Evolutionary conservation across 2,888 invertebrate genomes (phyloP), one percentile per base, ranked within the genome.

Genomic region (Rotaria macrura): DNA sequence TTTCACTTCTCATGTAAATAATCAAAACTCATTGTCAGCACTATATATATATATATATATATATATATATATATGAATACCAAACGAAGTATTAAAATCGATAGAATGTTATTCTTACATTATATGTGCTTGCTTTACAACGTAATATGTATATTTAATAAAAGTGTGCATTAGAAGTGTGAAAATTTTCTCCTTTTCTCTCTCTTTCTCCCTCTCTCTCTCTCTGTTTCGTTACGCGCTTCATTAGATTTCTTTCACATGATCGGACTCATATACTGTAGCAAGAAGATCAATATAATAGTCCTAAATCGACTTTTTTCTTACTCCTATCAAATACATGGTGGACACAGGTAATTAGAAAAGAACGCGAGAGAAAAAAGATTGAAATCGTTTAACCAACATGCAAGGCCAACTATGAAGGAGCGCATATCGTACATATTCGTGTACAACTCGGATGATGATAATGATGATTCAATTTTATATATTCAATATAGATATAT

Each of bases 111-210:
- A 65, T 65, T 65, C 29, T 65, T 65, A 34, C 65, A 34, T 34
- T 65, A 34, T 65, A 65, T 65, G 57, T 65, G 29, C 65, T 65
- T 65, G 65, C 65, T 29, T 65, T 65, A 65, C 20, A 65, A 65
- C 65, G 65, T 65, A 65, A 65, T 65, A 65, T 65, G 65, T 65
- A 65, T 65, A 65, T 65, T 65, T 65, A 65, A 65, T 65, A 65
- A 65, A 65, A 65, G 65, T 65, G 9, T 65, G 65, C 65, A 65
- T 65, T 65, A 65, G 65, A 65, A 29, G 65, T 65, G 65, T 65
- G 65, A 65, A 65, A 65, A 65, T 14, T 65, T 65, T 65, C 65
- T 65, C 17, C 5, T 9, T 55, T 9, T 55, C n/a, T 55, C 65
- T 65, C 20, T 34, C 34, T 34, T 4, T 17, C 34, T 34, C 65